Percentiles rank a stretch among this genome's conserved stretches.
Conservation (phyloP, 2,888 invertebrate genomes). For the Polylopha cassiicola region DNA sequence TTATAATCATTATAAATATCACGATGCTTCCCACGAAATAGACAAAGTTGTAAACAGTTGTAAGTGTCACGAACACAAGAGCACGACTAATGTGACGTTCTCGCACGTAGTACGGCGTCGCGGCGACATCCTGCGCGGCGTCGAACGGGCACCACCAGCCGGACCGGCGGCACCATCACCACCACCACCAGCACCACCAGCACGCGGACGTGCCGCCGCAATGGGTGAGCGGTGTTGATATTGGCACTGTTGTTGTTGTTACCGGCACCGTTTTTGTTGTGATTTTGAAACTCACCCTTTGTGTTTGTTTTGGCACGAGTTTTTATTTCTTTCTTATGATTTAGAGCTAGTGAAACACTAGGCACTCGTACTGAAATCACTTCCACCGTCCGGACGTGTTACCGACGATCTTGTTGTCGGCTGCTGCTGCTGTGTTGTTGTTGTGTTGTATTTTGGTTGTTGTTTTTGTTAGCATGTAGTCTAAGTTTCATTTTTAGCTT, state of each 20-base stretch:
- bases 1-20: no score
- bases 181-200: conserved; percentile 57
- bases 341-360: background rate
- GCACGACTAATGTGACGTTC: conserved; percentile 9
- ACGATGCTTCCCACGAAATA: background rate
- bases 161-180: conserved; percentile 60
- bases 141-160: conserved; percentile 70
- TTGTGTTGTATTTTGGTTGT: background rate
- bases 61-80: conserved; percentile 19
- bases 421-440: no score
- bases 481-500: background rate
- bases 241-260: conserved; percentile 22
- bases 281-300: conserved; percentile 2
- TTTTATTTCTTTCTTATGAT: conserved; percentile 3
- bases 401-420: no score
- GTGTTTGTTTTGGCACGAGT: conserved; percentile 1
- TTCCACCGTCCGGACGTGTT: no score
- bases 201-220: conserved; percentile 72
- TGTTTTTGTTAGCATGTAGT: no score
- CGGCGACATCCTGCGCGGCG: conserved; percentile 72
- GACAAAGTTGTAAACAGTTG: background rate
- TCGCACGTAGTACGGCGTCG: conserved; percentile 67
- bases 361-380: no score
- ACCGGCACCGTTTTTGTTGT: conserved; percentile 11
- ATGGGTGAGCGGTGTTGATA: conserved; percentile 40